phyloP scores from a whole-genome alignment of 2,113 vertebrate species.

The Peromyscus maniculatus region DNA sequence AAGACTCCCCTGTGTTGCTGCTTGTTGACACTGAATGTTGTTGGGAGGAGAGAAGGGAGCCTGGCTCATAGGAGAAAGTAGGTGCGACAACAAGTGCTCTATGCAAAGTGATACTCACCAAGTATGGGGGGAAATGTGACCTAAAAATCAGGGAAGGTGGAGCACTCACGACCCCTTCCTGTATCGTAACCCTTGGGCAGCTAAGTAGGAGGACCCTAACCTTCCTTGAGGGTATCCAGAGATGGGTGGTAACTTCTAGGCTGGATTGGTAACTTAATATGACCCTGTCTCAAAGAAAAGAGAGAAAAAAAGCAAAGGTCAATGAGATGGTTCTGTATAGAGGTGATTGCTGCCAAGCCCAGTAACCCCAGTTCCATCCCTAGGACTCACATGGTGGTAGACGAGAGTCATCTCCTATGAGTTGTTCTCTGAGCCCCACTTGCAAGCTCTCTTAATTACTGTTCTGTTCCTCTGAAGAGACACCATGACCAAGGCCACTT shows the following conservation, averaged over 20 bases:
- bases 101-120: not conserved
- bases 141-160: not conserved
- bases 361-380: not conserved
- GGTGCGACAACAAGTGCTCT: not conserved
- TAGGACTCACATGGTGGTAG: not conserved
- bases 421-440: not conserved
- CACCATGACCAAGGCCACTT: not conserved
- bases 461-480: not conserved
- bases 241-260: not conserved
- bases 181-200: not conserved
- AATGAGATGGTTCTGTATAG: not conserved
- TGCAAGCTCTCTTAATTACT: too few relatives aligned
- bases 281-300: not conserved
- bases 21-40: not conserved
- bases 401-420: not conserved
- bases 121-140: not conserved
- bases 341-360: not conserved
- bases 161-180: not conserved
- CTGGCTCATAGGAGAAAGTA: not conserved
- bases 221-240: not conserved
- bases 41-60: not conserved
- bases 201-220: not conserved
- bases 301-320: not conserved
- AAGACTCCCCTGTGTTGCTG: not conserved
- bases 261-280: not conserved